Evolutionary conservation across 2,113 vertebrate species (phyloP), one percentile per base, ranked within the genome.

Genomic region (Hylia prasina): DNA sequence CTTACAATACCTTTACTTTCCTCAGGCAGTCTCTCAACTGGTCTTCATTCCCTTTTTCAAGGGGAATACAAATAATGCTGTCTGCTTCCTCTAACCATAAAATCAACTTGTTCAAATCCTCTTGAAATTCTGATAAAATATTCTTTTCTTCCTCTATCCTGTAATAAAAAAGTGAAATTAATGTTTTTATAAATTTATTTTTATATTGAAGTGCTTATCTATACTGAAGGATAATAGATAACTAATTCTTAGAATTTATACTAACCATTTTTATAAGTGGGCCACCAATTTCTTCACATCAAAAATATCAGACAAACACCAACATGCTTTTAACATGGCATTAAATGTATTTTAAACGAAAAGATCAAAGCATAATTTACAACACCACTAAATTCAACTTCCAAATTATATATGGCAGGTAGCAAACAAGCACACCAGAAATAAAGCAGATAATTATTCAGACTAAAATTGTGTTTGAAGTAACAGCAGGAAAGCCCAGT

Each of bases 71-170:
- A 90, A 94, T 75, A 82, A 98, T 21, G 3, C 33, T 96, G 37
- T 99, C 98, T 7, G 98, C 97, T 97, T 98, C 98, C 92, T 99
- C 98, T 97, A 99, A 95, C 99, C 99, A 99, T 82, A 97, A 97
- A 97, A 98, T 92, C 97, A 99, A 98, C 44, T 98, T 98, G 75
- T 98, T 98, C 94, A 99, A 96, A 93, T 99, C 98, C 94, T 98
- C 98, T 96, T 99, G 98, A 91, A 99, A 98, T 95, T 97, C 98
- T 40, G 97, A 96, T 10, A 98, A 95, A 44, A 98, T 96, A 56
- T 97, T 98, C 64, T 98, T 98, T 58, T 98, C 98, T 97, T 99
- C 99, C 37, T 98, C 97, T 75, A 98, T 97, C 94, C 99, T 99
- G 97, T 30, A 95, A 89, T 40, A 66, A 92, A 78, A 95, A 87